These are phyloP conservation scores for Rhodeus uyekii DNA, from an alignment of 2,797 vertebrate species.

Conservation along the genomic window DNA sequence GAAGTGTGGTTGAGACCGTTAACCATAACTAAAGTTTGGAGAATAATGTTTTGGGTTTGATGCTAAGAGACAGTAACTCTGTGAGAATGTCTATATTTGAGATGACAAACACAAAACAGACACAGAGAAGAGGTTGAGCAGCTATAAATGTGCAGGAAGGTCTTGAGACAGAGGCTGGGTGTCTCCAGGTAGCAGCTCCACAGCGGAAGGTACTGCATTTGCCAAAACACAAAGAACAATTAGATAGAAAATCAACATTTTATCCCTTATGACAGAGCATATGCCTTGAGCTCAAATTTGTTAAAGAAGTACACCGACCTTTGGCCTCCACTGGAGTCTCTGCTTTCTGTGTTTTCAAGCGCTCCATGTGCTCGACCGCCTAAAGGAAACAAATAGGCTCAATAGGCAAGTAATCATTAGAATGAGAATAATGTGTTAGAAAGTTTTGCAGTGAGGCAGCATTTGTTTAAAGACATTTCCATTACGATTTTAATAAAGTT, in stretches of 20 bases:
- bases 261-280: neutral
- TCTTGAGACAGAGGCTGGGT: constrained; percentile 56
- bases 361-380: constrained; percentile 88
- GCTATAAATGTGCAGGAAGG: constrained; percentile 67
- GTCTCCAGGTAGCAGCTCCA: constrained; percentile 56
- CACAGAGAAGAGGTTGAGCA: constrained; percentile 3
- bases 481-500: neutral
- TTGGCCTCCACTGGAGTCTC: constrained; percentile 69
- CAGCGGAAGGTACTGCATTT: constrained; percentile 11
- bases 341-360: constrained; percentile 78
- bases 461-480: neutral
- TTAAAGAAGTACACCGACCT: constrained; percentile 63
- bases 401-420: neutral
- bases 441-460: neutral
- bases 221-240: neutral
- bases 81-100: neutral
- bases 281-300: neutral
- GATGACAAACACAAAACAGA: constrained; percentile 11
- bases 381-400: constrained; percentile 55
- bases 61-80: neutral
- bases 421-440: neutral
- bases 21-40: neutral
- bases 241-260: neutral
- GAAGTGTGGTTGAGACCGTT: neutral
- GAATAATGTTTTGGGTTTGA: neutral